Conservation (phyloP, 2,113 vertebrate species). For the Lepus europaeus region DNA sequence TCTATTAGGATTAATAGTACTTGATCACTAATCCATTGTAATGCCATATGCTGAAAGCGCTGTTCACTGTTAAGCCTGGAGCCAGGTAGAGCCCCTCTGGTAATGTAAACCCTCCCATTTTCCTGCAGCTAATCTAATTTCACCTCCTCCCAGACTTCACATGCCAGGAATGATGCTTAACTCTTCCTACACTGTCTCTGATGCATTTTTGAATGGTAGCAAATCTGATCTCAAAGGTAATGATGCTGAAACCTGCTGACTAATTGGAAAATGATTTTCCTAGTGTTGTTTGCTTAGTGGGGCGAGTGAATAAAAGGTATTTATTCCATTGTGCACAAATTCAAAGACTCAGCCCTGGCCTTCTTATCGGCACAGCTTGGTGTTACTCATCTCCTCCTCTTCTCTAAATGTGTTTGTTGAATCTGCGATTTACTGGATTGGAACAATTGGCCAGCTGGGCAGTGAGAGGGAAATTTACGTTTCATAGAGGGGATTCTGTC, state of each 20-base stretch:
- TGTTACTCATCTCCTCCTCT: constrained; percentile 73
- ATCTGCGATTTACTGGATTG: constrained; percentile 78
- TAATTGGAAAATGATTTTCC: constrained; percentile 87
- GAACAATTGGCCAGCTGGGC: constrained; percentile 79
- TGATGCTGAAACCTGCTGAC: constrained; percentile 87
- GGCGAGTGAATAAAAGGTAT: constrained; percentile 74
- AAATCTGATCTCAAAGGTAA: constrained; percentile 89
- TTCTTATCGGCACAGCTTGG: constrained; percentile 33
- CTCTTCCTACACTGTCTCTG: constrained; percentile 86
- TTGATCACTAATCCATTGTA: constrained; percentile 89
- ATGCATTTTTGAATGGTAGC: constrained; percentile 87
- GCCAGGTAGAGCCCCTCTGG: constrained; percentile 88
- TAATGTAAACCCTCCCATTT: constrained; percentile 87
- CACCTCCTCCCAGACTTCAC: constrained; percentile 84
- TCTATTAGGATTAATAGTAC: constrained; percentile 90
- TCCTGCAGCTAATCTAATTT: constrained; percentile 87
- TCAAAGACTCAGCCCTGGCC: constrained; percentile 59
- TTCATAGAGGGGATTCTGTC: constrained; percentile 77
- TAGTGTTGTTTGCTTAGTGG: constrained; percentile 79
- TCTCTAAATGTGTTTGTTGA: constrained; percentile 63
- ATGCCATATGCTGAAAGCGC: constrained; percentile 87
- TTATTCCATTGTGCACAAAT: constrained; percentile 74
- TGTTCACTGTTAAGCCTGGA: constrained; percentile 88
- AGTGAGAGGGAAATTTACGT: constrained; percentile 78
- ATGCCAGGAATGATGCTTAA: constrained; percentile 88